Base-by-base conservation (phyloP, 2,797 vertebrate species). In the Anableps anableps region DNA sequence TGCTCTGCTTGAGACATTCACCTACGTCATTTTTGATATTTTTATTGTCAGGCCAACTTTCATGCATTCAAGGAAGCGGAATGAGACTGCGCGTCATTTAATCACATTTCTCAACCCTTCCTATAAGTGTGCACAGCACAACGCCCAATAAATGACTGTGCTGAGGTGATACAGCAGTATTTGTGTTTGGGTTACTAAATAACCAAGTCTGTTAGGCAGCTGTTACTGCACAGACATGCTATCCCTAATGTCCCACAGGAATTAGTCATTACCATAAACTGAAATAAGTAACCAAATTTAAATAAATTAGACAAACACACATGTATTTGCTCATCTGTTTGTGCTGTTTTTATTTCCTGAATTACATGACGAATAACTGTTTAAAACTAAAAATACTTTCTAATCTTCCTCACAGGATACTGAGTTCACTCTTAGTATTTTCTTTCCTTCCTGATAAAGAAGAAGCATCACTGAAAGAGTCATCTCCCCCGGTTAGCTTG, bases 111-210 rank as follows among this genome's bases (percentile, higher is more conserved):
- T 64, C 50, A 4, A 71, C 64, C 82, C 72, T 89, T 88, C 90
- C 80, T 88, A 76, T 68, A 80, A 86, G 72, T 70, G 53, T 71
- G 68, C 76, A 47, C 72, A 80, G 14, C 64, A 75, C 66, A 75
- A 29, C 26, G 3, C 55, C 78, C 81, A 88, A 87, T 88, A 89
- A 92, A 91, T 88, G 77, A 82, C 90, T 89, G 58, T 79, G 88
- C 86, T 88, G 88, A 88, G 92, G 91, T 90, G 85, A 94, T 83
- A 88, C 45, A 4, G 64, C 83, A 83, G 47, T 86, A 92, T 93
- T 92, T 95, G 90, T 92, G 78, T 80, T 83, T 74, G 55, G 77
- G 89, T 94, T 94, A 94, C 89, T 94, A 79, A 93, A 90, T 94
- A 92, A 95, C 92, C 60, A 4, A 77, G 83, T 77, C 58, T 58